A percentile compares a stretch with the other conserved stretches of the same genome.
Conservation (phyloP, 1,140 invertebrate genomes). For the Bathynomus jamesi region DNA sequence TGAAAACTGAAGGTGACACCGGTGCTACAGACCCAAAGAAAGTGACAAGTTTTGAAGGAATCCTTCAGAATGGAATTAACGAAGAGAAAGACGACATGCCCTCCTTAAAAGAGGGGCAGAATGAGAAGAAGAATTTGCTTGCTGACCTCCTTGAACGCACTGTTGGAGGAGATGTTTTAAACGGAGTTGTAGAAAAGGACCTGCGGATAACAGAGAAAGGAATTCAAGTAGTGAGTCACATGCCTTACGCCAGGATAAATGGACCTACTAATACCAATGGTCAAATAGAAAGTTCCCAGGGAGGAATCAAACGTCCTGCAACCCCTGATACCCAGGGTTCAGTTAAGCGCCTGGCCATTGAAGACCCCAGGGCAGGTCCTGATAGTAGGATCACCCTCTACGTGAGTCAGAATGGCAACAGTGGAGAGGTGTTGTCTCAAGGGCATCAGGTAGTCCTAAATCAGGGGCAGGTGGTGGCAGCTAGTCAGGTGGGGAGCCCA, state of each 20-base stretch:
- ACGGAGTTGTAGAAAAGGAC: conserved; percentile 49
- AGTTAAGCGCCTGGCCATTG: conserved; percentile 33
- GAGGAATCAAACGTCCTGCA: conserved; percentile 38
- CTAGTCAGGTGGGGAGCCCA: conserved; percentile 14
- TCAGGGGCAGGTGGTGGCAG: conserved; percentile 19
- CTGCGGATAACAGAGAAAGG: conserved; percentile 54
- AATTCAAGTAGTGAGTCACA: conserved; percentile 49
- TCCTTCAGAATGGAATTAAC: conserved; percentile 51
- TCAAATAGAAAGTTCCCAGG: conserved; percentile 37
- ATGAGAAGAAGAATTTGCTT: conserved; percentile 49
- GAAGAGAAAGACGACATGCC: conserved; percentile 13
- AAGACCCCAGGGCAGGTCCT: conserved; percentile 23
- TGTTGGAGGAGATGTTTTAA: conserved; percentile 42
- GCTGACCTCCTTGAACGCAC: conserved; percentile 60
- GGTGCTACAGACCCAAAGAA: conserved; percentile 53
- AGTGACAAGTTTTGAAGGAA: conserved; percentile 57
- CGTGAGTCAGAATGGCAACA: conserved; percentile 34
- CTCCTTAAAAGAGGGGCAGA: conserved; percentile 26
- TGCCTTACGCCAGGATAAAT: conserved; percentile 39
- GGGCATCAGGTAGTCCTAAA: conserved; percentile 29
- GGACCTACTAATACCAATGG: conserved; percentile 39
- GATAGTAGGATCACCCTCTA: conserved; percentile 34
- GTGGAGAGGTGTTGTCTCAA: conserved; percentile 28
- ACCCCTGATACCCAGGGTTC: conserved; percentile 24
- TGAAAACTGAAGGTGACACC: conserved; percentile 34